phyloP scores from a whole-genome alignment of 92 coral and sea anemone genomes.

The Metridium senile region DNA sequence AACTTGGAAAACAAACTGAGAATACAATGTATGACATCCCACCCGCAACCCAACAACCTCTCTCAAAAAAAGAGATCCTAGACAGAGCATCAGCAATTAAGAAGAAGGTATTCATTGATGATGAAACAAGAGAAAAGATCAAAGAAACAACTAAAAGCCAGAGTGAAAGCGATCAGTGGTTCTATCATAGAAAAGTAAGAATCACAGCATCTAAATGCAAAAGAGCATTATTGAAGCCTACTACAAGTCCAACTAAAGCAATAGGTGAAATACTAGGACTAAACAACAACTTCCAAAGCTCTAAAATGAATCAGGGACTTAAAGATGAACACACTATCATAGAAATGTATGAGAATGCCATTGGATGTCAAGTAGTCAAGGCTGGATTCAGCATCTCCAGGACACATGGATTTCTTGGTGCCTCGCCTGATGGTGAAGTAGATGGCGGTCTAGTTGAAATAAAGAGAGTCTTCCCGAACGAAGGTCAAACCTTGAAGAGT shows the following conservation, averaged over 20 bases:
- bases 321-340: conserved; percentile 38
- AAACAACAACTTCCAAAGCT: conserved; percentile 15
- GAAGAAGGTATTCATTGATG: neutral
- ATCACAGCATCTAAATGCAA: conserved; percentile 39
- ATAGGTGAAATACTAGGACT: conserved; percentile 11
- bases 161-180: conserved; percentile 15
- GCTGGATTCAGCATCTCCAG: conserved; percentile 45
- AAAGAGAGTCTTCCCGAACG: conserved; percentile 39
- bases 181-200: conserved; percentile 17
- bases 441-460: conserved; percentile 54
- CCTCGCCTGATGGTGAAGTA: conserved; percentile 37
- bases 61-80: neutral
- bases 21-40: neutral
- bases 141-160: too few relatives aligned
- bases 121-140: too few relatives aligned
- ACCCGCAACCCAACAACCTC: neutral
- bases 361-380: conserved; percentile 40
- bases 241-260: conserved; percentile 34
- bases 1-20: too few relatives aligned
- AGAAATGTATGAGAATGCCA: conserved; percentile 24
- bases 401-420: conserved; percentile 26
- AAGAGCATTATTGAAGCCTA: conserved; percentile 19
- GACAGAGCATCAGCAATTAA: conserved; percentile 11
- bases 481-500: neutral
- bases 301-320: conserved; percentile 34